Evolutionary conservation across 2,113 vertebrate species (phyloP).

Genomic region (Paramisgurnus dabryanus): DNA sequence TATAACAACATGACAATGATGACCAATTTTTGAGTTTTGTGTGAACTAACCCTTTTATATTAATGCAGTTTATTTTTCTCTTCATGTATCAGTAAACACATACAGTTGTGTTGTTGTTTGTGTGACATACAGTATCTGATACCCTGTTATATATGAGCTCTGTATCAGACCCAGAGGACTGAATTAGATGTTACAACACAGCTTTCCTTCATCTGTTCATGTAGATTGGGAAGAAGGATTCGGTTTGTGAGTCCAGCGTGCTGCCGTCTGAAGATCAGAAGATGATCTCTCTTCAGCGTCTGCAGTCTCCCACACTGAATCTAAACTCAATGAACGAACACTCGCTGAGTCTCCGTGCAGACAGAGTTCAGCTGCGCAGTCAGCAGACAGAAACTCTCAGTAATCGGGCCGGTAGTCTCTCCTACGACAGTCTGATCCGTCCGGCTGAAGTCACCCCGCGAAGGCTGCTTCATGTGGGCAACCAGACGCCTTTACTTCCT

Average conservation of each 20-base stretch:
- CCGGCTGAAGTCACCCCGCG: conserved; percentile 68
- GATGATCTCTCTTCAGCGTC: conserved; percentile 45
- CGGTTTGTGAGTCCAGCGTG: conserved; percentile 76
- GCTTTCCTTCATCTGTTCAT: conserved; percentile 19
- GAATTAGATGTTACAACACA: conserved; percentile 61
- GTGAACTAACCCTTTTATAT: too few relatives aligned
- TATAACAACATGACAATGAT: too few relatives aligned
- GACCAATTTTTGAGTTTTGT: too few relatives aligned
- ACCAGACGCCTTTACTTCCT: conserved; percentile 75
- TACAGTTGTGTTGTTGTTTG: too few relatives aligned
- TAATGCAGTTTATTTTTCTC: too few relatives aligned
- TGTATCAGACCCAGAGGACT: too few relatives aligned
- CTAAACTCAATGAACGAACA: conserved; percentile 76
- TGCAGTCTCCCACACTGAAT: conserved; percentile 78
- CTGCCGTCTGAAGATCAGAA: conserved; percentile 54
- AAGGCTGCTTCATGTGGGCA: conserved; percentile 73
- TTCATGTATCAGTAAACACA: too few relatives aligned
- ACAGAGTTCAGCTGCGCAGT: conserved; percentile 78
- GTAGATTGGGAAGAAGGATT: conserved; percentile 61
- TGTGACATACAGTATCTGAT: too few relatives aligned
- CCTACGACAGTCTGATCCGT: conserved; percentile 87
- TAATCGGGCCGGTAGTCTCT: conserved; percentile 85
- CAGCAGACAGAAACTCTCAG: conserved; percentile 75
- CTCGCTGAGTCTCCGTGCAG: conserved; percentile 83
- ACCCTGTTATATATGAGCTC: too few relatives aligned